These are phyloP conservation scores for Tetranychus cinnabarinus DNA, from an alignment of 1,140 invertebrate genomes.

Conservation along the genomic window DNA sequence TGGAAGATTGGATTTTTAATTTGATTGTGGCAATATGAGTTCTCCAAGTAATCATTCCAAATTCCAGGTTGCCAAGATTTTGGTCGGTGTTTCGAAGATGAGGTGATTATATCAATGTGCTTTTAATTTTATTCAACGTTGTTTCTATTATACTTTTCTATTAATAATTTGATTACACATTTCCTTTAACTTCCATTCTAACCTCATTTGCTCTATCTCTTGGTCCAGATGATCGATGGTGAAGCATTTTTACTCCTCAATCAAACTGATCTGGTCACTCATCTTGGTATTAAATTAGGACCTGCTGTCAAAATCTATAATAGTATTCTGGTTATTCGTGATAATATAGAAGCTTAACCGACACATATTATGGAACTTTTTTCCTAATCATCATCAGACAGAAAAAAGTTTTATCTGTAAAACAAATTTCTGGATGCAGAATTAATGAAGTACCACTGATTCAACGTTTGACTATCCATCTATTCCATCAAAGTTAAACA, in stretches of 20 bases:
- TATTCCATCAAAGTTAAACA: no score
- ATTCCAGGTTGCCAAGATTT: slow-evolving; percentile 69
- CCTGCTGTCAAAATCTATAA: slow-evolving; percentile 68
- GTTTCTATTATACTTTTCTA: background rate
- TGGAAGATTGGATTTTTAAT: no score
- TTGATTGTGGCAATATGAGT: no score
- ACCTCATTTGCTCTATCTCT: background rate
- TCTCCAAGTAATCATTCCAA: background rate
- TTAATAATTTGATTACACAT: background rate
- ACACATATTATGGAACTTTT: background rate
- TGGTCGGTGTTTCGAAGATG: slow-evolving; percentile 61
- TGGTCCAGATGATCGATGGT: slow-evolving; percentile 24
- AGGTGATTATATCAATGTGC: slow-evolving; percentile 10
- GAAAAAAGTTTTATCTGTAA: no score
- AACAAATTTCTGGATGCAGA: no score
- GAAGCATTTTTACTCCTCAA: slow-evolving; percentile 74
- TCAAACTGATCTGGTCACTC: slow-evolving; percentile 74
- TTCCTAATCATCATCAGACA: background rate
- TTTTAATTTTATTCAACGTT: background rate
- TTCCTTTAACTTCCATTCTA: no score
- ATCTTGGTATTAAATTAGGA: slow-evolving; percentile 79
- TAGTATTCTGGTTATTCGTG: slow-evolving; percentile 7
- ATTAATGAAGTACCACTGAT: no score
- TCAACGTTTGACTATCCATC: no score
- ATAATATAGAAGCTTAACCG: background rate